Conservation (phyloP, 2,113 vertebrate genomes). For the Callorhinus ursinus region DNA sequence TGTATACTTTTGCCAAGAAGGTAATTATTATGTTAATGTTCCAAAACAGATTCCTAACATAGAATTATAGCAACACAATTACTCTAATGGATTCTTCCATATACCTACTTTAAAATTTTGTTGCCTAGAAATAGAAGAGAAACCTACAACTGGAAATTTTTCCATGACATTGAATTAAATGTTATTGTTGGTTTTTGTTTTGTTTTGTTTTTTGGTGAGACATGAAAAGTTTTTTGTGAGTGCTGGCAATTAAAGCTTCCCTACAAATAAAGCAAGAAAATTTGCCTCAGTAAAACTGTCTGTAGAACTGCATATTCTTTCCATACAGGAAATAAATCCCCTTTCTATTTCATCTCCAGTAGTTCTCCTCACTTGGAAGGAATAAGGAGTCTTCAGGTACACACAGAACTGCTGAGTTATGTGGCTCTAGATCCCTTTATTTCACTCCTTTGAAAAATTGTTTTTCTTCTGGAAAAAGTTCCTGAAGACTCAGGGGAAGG, state of each 20-base stretch:
- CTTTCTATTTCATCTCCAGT: neutral
- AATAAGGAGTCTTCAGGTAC: neutral
- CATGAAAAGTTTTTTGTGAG: neutral
- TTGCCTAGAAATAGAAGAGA: neutral
- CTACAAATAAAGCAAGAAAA: neutral
- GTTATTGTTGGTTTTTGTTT: neutral
- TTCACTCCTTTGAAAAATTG: neutral
- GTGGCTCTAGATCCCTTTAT: neutral
- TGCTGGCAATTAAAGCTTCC: neutral
- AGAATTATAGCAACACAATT: neutral
- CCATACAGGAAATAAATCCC: neutral
- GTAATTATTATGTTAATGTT: constrained; percentile 10
- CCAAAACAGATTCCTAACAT: neutral
- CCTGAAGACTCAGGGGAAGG: neutral
- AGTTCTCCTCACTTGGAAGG: neutral
- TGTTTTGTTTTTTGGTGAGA: neutral
- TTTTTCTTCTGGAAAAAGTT: neutral
- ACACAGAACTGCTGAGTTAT: neutral
- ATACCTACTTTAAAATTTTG: neutral
- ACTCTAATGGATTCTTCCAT: neutral
- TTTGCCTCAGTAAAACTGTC: neutral
- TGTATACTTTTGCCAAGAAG: neutral
- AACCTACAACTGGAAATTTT: neutral
- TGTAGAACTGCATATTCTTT: neutral
- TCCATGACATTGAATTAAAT: neutral